These are phyloP conservation scores for Mustelus asterias DNA, from an alignment of 2,113 vertebrate genomes.

Conservation along the genomic window DNA sequence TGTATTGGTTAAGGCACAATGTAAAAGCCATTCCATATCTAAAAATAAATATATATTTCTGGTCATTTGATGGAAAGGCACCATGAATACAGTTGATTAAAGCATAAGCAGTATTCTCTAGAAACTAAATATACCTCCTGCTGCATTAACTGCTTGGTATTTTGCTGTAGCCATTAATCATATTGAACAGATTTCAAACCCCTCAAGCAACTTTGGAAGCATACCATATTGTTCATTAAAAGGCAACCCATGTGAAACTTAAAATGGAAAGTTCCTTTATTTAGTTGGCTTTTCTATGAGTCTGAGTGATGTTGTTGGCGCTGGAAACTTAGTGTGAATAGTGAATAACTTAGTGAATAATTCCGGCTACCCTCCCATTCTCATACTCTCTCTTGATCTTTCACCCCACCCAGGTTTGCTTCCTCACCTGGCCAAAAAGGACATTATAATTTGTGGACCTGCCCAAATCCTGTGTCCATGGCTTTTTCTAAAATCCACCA, in stretches of 20 bases:
- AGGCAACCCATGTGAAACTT: neutral
- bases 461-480: neutral
- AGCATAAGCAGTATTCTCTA: constrained; percentile 19
- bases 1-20: constrained; percentile 12
- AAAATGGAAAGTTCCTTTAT: constrained; percentile 2
- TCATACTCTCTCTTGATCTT: neutral
- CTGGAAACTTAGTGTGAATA: neutral
- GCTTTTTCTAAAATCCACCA: neutral
- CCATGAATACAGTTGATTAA: constrained; percentile 3
- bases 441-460: neutral
- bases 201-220: neutral
- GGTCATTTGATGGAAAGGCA: constrained; percentile 17
- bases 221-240: neutral
- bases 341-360: no score
- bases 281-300: neutral
- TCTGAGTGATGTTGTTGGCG: no score
- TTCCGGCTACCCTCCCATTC: neutral
- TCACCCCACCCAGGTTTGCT: no score
- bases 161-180: constrained; percentile 36
- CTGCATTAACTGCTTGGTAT: neutral
- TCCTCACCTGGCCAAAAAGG: neutral
- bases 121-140: neutral
- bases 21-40: constrained; percentile 5
- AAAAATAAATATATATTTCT: constrained; percentile 35
- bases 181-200: neutral